Evolutionary conservation across 2,797 vertebrate species (phyloP), one percentile per base, ranked within the genome.

Genomic region (Gephyroberyx darwinii): DNA sequence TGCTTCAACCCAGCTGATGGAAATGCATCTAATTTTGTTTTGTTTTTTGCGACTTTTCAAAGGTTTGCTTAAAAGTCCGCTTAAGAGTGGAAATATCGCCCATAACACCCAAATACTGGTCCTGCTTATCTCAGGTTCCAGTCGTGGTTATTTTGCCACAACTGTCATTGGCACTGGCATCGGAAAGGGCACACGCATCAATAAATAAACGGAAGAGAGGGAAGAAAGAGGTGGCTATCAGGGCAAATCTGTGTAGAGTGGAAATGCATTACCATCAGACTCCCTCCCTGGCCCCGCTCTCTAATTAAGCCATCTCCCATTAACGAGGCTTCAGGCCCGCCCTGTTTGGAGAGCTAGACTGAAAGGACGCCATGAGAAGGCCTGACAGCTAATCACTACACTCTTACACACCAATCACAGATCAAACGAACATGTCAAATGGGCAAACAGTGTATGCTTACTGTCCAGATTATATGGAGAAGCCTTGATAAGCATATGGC

Each of bases 241-340:
- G 47, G 0, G 45, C 62, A 81, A 45, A 54, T 51, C 64, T 50
- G 26, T 26, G 26, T 4, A 26, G 65, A 72, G 61, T 48, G 69
- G 51, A 85, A 88, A 86, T 80, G 67, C 74, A 83, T 75, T 82
- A 80, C 80, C 52, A 81, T 81, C 73, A 54, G 67, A 43, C 60
- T 77, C 61, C 52, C 75, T 75, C 55, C 37, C 58, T 69, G 62
- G 59, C 33, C 41, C 60, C 57, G 45, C 50, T 76, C 71, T 69
- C 80, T 89, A 88, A 91, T 90, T 86, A 89, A 88, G 80, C 71
- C 72, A 66, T 90, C 77, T 76, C 75, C 69, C 65, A n/a, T 74
- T 83, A 85, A 84, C 78, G 79, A 80, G 83, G 65, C 82, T 83
- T 67, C 70, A 81, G 81, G 78, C 71, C 63, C 9, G 19, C 69